Evolutionary conservation across 2,888 invertebrate species (phyloP).

Genomic region (Elgonia sp.): DNA sequence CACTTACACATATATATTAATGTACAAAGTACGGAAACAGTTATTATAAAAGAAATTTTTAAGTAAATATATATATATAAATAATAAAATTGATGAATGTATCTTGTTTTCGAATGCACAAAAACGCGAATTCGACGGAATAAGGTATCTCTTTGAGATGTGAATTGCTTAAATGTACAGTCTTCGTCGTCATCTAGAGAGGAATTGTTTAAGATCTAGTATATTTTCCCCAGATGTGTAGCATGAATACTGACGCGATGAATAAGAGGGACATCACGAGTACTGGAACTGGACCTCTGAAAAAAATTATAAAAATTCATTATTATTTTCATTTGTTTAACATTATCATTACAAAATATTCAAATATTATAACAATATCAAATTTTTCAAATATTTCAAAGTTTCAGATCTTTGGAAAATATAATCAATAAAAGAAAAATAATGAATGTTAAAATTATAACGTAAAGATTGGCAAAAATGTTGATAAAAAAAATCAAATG

Average conservation of each 20-base stretch:
- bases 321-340: too few relatives aligned
- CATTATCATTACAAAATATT: too few relatives aligned
- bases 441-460: too few relatives aligned
- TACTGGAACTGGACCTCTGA: slow-evolving; percentile 99
- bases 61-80: slow-evolving; percentile 61
- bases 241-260: slow-evolving; percentile 99
- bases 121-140: slow-evolving; percentile 50
- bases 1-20: slow-evolving; percentile 36
- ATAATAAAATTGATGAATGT: slow-evolving; percentile 52
- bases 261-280: slow-evolving; percentile 99
- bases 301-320: slow-evolving; percentile 84
- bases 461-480: too few relatives aligned
- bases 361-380: too few relatives aligned
- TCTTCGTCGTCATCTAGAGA: slow-evolving; percentile 42
- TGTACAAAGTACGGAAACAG: slow-evolving; percentile 52
- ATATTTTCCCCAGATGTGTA: slow-evolving; percentile 99
- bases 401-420: too few relatives aligned
- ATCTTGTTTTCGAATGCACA: slow-evolving; percentile 31
- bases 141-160: slow-evolving; percentile 22
- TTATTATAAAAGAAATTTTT: slow-evolving; percentile 51
- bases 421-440: too few relatives aligned
- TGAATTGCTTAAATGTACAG: slow-evolving; percentile 64
- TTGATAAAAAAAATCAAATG: too few relatives aligned
- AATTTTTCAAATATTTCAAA: too few relatives aligned
- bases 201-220: slow-evolving; percentile 91